These are phyloP conservation scores for Platysteira castanea DNA, from an alignment of 2,113 vertebrate genomes.

Conservation along the genomic window DNA sequence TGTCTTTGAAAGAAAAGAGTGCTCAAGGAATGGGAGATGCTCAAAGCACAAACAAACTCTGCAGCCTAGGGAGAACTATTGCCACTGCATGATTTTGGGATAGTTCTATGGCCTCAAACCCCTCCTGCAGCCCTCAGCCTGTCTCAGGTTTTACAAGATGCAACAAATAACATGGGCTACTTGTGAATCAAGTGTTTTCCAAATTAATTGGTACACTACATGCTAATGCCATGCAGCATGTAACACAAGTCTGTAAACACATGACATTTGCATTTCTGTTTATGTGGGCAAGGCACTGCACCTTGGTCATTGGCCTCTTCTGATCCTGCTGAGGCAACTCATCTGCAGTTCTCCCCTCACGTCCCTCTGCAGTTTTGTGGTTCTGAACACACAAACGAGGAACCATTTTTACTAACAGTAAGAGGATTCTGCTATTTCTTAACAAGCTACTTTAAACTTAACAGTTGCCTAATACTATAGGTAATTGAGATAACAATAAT, in stretches of 20 bases:
- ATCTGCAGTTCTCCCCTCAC: not conserved
- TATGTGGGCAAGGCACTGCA: not conserved
- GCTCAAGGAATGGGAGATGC: not conserved
- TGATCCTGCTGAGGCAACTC: not conserved
- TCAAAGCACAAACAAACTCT: not conserved
- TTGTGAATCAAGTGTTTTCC: not conserved
- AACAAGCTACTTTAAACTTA: not conserved
- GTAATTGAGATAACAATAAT: too few species aligned
- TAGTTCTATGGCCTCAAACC: accelerated
- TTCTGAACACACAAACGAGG: not conserved
- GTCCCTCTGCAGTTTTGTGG: not conserved
- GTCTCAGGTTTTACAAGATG: not conserved
- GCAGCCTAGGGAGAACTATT: not conserved
- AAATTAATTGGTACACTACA: not conserved
- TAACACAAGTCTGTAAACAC: not conserved
- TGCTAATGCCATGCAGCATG: not conserved
- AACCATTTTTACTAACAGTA: not conserved
- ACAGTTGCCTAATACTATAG: not conserved
- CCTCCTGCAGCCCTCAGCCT: not conserved
- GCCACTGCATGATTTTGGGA: not conserved
- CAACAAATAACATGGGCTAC: not conserved
- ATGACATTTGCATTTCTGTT: not conserved
- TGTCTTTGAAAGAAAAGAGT: not conserved
- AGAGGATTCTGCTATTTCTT: not conserved
- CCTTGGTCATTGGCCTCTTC: not conserved